Evolutionary conservation across 2,888 invertebrate genomes (phyloP).

Genomic region (Hypomecis punctinalis): DNA sequence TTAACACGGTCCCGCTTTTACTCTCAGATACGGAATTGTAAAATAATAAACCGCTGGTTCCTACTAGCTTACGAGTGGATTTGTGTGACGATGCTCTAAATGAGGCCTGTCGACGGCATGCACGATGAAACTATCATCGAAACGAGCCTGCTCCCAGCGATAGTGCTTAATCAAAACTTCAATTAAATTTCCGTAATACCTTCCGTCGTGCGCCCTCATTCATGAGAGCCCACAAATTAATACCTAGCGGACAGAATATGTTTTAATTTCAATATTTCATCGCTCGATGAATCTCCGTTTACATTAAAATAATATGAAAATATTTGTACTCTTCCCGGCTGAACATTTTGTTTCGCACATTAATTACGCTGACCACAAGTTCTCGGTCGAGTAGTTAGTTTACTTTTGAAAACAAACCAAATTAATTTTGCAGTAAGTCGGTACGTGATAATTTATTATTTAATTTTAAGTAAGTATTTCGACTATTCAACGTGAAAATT

Average conservation of each 20-base stretch:
- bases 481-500: no score
- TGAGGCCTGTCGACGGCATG: conserved; percentile 19
- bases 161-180: conserved; percentile 80
- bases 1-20: no score
- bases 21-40: no score
- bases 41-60: background rate
- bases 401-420: no score
- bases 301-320: conserved; percentile 35
- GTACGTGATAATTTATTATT: no score
- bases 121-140: conserved; percentile 43
- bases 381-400: background rate
- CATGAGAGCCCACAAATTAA: conserved; percentile 70
- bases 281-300: conserved; percentile 52
- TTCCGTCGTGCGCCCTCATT: conserved; percentile 66
- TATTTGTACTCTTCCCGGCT: conserved; percentile 13
- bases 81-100: conserved; percentile 4
- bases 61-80: background rate
- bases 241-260: conserved; percentile 64
- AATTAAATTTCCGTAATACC: conserved; percentile 81
- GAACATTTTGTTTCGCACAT: conserved; percentile 7
- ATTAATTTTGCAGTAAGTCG: no score
- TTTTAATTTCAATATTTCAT: conserved; percentile 65
- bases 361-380: background rate
- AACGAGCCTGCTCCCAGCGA: conserved; percentile 62
- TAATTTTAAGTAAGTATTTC: no score